phyloP scores from a whole-genome alignment of 1,140 invertebrate species.

The Panulirus ornatus region DNA sequence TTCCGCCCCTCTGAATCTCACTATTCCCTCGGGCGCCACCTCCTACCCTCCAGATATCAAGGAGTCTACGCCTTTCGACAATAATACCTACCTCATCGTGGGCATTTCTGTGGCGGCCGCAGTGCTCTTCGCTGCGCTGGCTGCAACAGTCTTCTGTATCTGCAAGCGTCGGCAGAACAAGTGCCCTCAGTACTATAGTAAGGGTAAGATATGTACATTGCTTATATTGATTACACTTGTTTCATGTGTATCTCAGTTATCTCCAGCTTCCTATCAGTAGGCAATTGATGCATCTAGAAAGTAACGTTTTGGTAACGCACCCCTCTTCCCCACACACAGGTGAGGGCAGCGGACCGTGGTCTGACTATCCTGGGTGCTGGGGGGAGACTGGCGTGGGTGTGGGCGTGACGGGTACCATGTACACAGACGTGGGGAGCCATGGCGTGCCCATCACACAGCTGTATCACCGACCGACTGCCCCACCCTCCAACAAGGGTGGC shows the following conservation, averaged over 20 bases:
- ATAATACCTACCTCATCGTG: conserved; percentile 74
- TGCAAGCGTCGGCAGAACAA: conserved; percentile 68
- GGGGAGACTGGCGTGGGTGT: conserved; percentile 65
- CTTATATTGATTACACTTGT: not conserved
- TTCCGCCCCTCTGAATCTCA: conserved; percentile 58
- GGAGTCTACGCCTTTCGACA: conserved; percentile 69
- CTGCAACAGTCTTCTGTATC: conserved; percentile 66
- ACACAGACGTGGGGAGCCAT: conserved; percentile 69
- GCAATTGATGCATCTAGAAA: not conserved
- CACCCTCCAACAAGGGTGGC: conserved; percentile 59
- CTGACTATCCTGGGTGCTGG: conserved; percentile 72
- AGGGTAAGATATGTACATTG: conserved; percentile 31
- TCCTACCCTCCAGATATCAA: conserved; percentile 59
- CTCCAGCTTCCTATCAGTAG: not conserved
- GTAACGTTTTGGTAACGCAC: conserved; percentile 1
- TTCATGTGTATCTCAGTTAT: not conserved
- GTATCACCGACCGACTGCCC: conserved; percentile 45
- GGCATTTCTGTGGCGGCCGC: conserved; percentile 67
- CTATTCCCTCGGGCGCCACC: conserved; percentile 34
- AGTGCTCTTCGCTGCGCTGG: conserved; percentile 62
- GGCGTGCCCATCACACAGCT: conserved; percentile 71
- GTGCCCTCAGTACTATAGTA: conserved; percentile 71
- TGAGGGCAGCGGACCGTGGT: conserved; percentile 69
- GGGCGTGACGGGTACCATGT: conserved; percentile 67
- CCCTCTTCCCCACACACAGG: conserved; percentile 30